Percentiles rank a stretch among this genome's conserved stretches.
Evolutionary conservation across 1,140 invertebrate species (phyloP).

Genomic region (Diuraphis noxia): DNA sequence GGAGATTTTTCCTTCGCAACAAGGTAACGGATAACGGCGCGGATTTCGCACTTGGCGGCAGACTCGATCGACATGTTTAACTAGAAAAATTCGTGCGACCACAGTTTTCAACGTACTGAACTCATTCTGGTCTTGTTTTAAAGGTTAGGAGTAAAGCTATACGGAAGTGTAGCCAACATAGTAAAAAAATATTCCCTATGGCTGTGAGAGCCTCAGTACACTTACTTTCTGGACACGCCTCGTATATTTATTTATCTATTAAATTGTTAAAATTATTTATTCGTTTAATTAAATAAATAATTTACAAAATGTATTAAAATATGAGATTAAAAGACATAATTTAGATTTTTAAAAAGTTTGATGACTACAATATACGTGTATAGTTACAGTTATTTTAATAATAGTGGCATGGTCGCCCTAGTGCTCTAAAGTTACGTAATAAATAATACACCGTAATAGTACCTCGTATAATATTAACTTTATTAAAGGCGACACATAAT

Average conservation of each 20-base stretch:
- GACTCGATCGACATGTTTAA: constrained; percentile 28
- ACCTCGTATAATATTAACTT: no score
- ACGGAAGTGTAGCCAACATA: background rate
- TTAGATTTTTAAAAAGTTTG: background rate
- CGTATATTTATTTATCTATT: background rate
- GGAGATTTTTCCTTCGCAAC: no score
- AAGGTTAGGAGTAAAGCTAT: background rate
- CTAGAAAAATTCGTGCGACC: constrained; percentile 1
- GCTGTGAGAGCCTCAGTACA: background rate
- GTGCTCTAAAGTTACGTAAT: no score
- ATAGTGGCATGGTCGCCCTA: no score
- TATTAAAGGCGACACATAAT: no score
- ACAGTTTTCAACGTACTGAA: constrained; percentile 34
- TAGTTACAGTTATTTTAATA: background rate
- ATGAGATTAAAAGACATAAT: background rate
- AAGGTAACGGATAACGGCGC: no score
- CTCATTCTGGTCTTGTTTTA: background rate
- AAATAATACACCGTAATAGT: no score
- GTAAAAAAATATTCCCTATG: background rate
- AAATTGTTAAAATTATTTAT: background rate
- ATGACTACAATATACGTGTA: background rate
- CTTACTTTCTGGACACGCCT: constrained; percentile 29
- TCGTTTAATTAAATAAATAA: background rate
- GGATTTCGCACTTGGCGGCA: constrained; percentile 31
- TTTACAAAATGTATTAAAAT: background rate